Conservation (phyloP, 2,888 invertebrate species). For the Belgica antarctica region DNA sequence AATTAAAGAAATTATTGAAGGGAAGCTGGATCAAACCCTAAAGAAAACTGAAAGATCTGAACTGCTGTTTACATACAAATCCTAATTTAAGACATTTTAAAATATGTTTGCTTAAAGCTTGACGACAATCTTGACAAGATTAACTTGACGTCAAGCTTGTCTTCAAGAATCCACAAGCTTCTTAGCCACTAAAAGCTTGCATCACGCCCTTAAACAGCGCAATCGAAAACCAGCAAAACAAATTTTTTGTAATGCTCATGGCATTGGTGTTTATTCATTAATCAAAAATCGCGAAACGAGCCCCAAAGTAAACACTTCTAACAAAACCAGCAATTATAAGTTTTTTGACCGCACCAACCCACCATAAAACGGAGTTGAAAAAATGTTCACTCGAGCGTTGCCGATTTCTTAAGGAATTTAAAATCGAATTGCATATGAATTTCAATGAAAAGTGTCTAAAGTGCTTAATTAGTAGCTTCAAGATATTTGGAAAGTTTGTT, state of each 20-base stretch:
- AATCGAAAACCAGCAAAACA: neutral
- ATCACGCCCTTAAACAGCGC: too few relatives aligned
- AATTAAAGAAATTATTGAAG: too few relatives aligned
- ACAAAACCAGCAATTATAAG: neutral
- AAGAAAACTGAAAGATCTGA: too few relatives aligned
- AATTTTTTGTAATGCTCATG: neutral
- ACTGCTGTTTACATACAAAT: too few relatives aligned
- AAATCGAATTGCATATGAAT: neutral
- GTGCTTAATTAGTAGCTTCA: neutral
- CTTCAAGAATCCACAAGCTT: too few relatives aligned
- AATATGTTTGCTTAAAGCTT: too few relatives aligned
- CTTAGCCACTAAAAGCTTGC: too few relatives aligned
- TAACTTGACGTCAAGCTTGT: too few relatives aligned
- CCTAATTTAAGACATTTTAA: too few relatives aligned
- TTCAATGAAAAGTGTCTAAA: neutral
- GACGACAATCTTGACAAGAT: too few relatives aligned
- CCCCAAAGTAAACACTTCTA: neutral
- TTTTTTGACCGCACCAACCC: conserved; percentile 21
- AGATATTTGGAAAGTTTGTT: too few relatives aligned
- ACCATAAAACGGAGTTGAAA: conserved; percentile 13
- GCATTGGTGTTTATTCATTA: conserved; percentile 10
- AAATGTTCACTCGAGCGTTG: neutral
- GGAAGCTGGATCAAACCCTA: too few relatives aligned
- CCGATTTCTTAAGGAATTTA: conserved; percentile 1
- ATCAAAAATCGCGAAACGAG: neutral